Evolutionary conservation across 2,113 vertebrate species (phyloP), one percentile per base, ranked within the genome.

Genomic region (Lepisosteus oculatus): DNA sequence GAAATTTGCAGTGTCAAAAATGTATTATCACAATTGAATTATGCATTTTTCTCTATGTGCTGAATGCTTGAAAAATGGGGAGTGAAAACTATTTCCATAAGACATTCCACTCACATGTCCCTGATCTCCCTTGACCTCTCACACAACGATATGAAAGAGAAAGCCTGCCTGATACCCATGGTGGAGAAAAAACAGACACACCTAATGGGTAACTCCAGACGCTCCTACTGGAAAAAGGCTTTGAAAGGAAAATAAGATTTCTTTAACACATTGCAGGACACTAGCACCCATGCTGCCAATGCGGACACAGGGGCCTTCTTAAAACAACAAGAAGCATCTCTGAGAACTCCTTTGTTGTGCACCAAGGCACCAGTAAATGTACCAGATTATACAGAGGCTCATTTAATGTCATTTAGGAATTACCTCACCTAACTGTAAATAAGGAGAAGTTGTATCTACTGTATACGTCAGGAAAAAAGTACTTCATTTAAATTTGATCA

Each of bases 211-310:
- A 29, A n/a, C 43, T 15, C 57, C 29, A 62, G 56, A 68, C 67
- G 55, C 43, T 54, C 65, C 51, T 56, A 51, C 57, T 68, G 43
- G 44, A 63, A 29, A 42, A 13, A 5, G 1, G 11, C 55, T 14
- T 15, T 64, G 29, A 73, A 67, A 57, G 43, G 43, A 17, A 61
- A 57, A 15, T n/a, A 51, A 76, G 61, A 65, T 72, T 56, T 69
- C 70, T 76, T 68, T 68, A 71, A 76, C 74, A 72, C 65, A 72
- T 76, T 66, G 74, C 57, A 67, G 57, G 43, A 51, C 47, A 57
- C 41, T 15, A 43, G 42, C 41, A 55, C 45, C 69, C 45, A 43
- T 65, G 57, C 56, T 61, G 67, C 51, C 45, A 17, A 67, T 67
- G 44, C 47, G 8, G 43, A 47, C 69, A 51, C 43, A 8, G n/a